Evolutionary conservation across 2,113 vertebrate species (phyloP).

Genomic region (Tretioscincus oriximinensis): DNA sequence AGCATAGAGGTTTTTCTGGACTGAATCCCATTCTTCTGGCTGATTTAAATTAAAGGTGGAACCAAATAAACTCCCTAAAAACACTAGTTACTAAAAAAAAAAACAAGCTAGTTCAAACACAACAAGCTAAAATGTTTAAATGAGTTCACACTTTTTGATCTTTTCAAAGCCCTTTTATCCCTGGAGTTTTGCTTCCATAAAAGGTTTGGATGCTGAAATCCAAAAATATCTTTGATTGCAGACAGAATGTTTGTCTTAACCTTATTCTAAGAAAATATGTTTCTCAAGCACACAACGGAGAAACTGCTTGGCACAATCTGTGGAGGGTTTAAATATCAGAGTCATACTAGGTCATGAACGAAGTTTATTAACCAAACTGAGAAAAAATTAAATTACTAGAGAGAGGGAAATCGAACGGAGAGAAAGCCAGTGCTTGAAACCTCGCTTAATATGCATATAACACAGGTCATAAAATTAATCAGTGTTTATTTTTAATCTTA

Average conservation of each 20-base stretch:
- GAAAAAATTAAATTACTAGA: not conserved
- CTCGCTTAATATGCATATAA: not conserved
- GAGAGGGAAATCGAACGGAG: not conserved
- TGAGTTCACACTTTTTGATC: not conserved
- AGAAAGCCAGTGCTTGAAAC: not conserved
- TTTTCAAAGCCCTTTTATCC: no score
- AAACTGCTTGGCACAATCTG: not conserved
- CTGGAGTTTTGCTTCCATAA: not conserved
- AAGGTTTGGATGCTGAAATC: conserved; percentile 4
- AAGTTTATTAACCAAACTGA: not conserved
- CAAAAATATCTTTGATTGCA: conserved; percentile 15
- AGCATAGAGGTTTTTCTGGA: no score
- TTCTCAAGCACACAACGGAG: not conserved
- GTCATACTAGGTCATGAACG: not conserved
- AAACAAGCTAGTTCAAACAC: not conserved
- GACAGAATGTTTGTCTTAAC: conserved; percentile 10
- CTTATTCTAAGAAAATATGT: conserved; percentile 7
- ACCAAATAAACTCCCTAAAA: not conserved
- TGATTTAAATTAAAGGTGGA: no score
- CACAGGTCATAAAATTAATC: not conserved
- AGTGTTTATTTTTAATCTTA: not conserved
- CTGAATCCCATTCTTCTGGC: no score
- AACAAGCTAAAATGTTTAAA: not conserved
- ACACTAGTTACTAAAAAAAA: not conserved
- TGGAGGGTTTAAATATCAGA: not conserved